Conservation (phyloP, 2,797 vertebrate genomes). For the Podarcis siculus region DNA sequence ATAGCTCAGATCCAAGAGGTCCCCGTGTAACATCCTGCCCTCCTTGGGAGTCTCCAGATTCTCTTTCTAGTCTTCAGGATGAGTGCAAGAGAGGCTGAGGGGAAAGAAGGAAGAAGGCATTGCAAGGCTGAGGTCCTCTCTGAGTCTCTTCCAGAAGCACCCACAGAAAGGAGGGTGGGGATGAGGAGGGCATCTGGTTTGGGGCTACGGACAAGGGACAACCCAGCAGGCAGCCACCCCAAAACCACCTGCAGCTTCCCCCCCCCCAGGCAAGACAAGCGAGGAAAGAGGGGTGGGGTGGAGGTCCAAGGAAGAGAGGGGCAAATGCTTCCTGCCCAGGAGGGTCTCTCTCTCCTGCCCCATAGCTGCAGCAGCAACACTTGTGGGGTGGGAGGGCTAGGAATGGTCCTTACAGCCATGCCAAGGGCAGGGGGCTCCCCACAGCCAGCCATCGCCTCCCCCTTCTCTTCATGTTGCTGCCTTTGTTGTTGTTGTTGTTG, state of each 20-base stretch:
- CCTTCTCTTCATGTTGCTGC: too few species aligned
- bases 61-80: too few species aligned
- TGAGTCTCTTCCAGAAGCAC: background rate
- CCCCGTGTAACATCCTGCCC: background rate
- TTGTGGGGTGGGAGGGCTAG: background rate
- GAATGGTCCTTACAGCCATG: background rate
- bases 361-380: background rate
- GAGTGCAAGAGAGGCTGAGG: background rate
- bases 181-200: background rate
- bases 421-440: background rate
- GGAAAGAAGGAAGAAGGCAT: background rate
- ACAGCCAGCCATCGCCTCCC: background rate
- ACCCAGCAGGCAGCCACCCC: background rate
- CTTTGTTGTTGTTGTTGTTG: too few species aligned
- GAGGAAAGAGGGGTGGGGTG: background rate
- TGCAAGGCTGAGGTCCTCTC: background rate
- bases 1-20: background rate
- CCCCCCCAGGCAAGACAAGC: background rate
- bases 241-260: too few species aligned
- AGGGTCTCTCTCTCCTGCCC: background rate
- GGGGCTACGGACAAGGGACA: too few species aligned
- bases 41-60: background rate
- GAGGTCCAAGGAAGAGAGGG: background rate
- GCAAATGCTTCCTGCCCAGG: too few species aligned
- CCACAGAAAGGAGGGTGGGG: background rate